Percentiles rank a stretch among this genome's conserved stretches.
Conservation (phyloP, 1,140 invertebrate genomes). For the Chelonus insularis region DNA sequence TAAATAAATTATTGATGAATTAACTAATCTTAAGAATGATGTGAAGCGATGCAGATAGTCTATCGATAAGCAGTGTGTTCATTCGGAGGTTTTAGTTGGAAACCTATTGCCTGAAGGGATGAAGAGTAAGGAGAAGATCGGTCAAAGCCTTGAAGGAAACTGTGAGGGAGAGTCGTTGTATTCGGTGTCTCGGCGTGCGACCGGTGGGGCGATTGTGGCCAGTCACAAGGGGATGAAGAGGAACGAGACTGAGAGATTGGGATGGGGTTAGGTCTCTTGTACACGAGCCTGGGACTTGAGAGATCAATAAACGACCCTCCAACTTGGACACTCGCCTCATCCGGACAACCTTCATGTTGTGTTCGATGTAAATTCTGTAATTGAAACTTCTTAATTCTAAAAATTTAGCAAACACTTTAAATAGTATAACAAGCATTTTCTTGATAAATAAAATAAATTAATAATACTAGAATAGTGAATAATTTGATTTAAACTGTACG, state of each 20-base stretch:
- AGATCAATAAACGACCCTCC: conserved; percentile 62
- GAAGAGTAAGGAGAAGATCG: not conserved
- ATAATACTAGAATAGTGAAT: too few species aligned
- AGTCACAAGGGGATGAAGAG: conserved; percentile 48
- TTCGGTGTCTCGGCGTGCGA: conserved; percentile 56
- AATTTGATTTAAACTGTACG: too few species aligned
- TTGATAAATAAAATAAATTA: too few species aligned
- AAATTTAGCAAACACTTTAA: too few species aligned
- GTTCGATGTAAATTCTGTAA: too few species aligned
- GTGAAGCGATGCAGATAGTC: too few species aligned
- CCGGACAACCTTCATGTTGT: conserved; percentile 36
- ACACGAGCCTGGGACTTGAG: conserved; percentile 56
- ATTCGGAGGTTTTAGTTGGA: conserved; percentile 40
- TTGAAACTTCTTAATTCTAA: too few species aligned
- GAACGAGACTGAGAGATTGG: conserved; percentile 32
- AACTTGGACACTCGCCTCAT: conserved; percentile 54
- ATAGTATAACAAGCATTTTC: too few species aligned
- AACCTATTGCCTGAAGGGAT: conserved; percentile 51
- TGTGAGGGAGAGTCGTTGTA: conserved; percentile 48
- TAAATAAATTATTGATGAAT: too few species aligned
- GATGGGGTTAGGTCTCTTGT: conserved; percentile 56
- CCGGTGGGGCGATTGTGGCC: conserved; percentile 55
- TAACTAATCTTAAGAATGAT: too few species aligned
- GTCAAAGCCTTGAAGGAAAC: conserved; percentile 37
- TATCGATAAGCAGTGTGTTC: not conserved